Evolutionary conservation across 2,797 vertebrate genomes (phyloP), one percentile per base, ranked within the genome.

Genomic region (Mormyrops attenuatus): DNA sequence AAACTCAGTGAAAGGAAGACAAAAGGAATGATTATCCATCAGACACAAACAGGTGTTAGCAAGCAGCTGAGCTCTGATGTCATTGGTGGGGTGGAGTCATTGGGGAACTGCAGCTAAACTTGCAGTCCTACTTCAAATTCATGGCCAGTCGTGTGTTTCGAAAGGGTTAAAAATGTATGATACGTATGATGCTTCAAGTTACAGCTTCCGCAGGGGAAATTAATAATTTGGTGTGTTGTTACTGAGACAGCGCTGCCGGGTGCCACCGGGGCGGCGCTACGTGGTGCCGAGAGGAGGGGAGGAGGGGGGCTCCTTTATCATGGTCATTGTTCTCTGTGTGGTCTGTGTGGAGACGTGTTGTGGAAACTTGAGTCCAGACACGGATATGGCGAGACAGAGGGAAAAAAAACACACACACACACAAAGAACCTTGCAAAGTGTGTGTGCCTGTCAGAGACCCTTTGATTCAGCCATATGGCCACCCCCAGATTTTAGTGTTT

Each of bases 401-500:
- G 17, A 87, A 44, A 84, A 89, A 53, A 17, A 3, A 60, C 49
- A 89, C n/a, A 73, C 49, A 57, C 73, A 77, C 22, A 57, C 26
- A 52, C 44, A 11, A 6, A 44, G 73, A 80, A 41, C 38, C 82
- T 85, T 22, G 8, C 47, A 30, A 55, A 1, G 6, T 15, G 34
- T 20, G 53, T 41, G 87, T 9, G 53, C 91, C 91, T 89, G 93
- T 94, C 91, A 94, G 94, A 92, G 90, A 88, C 91, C 92, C 94
- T 95, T 93, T 95, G 92, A 95, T 94, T 95, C 88, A 49, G 90
- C 91, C 91, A 90, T 87, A 91, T 91, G 63, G 88, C 92, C 89
- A 30, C 91, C 92, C 91, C 93, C 90, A 90, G 89, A 92, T 82
- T 69, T 89, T 92, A 92, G 60, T 96, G 94, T 95, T 96, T 96